These are phyloP conservation scores for Harlomillsia oculata DNA, from an alignment of 1,140 invertebrate species.

Conservation along the genomic window DNA sequence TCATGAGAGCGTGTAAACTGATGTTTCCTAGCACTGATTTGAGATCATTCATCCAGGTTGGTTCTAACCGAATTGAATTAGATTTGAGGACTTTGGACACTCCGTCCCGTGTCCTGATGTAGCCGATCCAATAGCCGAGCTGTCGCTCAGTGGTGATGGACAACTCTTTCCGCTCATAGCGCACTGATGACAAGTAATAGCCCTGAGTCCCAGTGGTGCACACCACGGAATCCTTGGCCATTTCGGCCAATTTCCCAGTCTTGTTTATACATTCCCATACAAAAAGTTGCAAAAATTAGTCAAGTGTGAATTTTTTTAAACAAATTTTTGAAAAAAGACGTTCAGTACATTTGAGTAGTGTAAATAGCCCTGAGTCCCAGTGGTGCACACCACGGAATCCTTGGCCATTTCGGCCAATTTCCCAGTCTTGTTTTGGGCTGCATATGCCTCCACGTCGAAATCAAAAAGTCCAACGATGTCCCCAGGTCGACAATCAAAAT, in stretches of 20 bases:
- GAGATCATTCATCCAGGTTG: conserved; percentile 52
- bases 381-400: background rate
- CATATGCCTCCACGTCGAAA: conserved; percentile 10
- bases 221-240: background rate
- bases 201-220: conserved; percentile 9
- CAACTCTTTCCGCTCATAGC: conserved; percentile 1
- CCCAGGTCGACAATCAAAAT: conserved; percentile 4
- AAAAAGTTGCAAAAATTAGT: no score
- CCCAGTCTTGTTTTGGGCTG: background rate
- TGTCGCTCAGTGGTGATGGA: conserved; percentile 30
- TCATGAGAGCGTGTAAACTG: conserved; percentile 48
- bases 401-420: conserved; percentile 1
- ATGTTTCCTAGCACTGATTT: conserved; percentile 41
- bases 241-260: background rate
- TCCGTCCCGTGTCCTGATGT: conserved; percentile 26
- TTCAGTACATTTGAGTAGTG: conserved; percentile 1
- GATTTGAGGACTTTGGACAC: conserved; percentile 11
- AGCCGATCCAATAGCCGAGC: conserved; percentile 40
- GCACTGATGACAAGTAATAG: conserved; percentile 15
- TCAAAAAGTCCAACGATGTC: conserved; percentile 29
- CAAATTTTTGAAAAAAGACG: no score
- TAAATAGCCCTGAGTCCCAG: background rate
- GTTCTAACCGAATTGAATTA: conserved; percentile 42
- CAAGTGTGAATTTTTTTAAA: no score
- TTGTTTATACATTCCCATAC: no score